Percentiles rank a stretch among this genome's conserved stretches.
Conservation (phyloP, 2,888 invertebrate genomes). For the Orthonychiurus folsomi region DNA sequence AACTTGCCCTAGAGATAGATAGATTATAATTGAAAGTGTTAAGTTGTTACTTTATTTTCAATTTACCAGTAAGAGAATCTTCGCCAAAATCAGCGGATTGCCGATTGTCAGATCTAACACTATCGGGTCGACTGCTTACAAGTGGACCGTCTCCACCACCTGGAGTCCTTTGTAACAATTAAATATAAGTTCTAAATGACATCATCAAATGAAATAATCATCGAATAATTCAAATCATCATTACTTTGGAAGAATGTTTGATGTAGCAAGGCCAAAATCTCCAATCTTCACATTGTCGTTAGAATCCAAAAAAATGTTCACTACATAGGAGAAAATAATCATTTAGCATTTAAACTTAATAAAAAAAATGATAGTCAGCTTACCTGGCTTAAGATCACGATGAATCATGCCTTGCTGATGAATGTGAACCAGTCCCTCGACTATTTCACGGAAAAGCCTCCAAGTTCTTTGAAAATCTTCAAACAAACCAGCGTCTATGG, state of each 20-base stretch:
- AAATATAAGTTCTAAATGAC: background rate
- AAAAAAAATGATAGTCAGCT: too few species aligned
- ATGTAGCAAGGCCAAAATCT: slow-evolving; percentile 93
- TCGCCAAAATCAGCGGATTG: slow-evolving; percentile 43
- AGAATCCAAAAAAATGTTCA: slow-evolving; percentile 89
- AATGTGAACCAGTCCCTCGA: slow-evolving; percentile 82
- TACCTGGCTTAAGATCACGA: slow-evolving; percentile 31
- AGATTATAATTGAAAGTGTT: too few species aligned
- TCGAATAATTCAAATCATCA: background rate
- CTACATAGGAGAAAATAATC: slow-evolving; percentile 49
- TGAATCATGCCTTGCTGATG: slow-evolving; percentile 68
- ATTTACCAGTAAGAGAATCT: slow-evolving; percentile 64
- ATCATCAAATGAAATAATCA: too few species aligned
- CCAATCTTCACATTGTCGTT: slow-evolving; percentile 96
- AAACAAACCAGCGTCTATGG: slow-evolving; percentile 73
- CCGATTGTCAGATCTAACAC: slow-evolving; percentile 11
- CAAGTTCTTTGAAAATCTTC: slow-evolving; percentile 71
- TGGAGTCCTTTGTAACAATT: background rate
- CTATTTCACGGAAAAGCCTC: slow-evolving; percentile 88
- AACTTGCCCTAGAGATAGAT: too few species aligned
- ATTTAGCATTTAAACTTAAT: slow-evolving; percentile 7
- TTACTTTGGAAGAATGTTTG: slow-evolving; percentile 52
- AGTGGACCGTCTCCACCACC: background rate
- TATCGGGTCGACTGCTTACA: background rate
- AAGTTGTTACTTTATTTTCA: too few species aligned